Evolutionary conservation across 37 sponge, comb jelly and placozoan species (phyloP), one percentile per base, ranked within the genome.

Genomic region (Cliona cf. orientalis): DNA sequence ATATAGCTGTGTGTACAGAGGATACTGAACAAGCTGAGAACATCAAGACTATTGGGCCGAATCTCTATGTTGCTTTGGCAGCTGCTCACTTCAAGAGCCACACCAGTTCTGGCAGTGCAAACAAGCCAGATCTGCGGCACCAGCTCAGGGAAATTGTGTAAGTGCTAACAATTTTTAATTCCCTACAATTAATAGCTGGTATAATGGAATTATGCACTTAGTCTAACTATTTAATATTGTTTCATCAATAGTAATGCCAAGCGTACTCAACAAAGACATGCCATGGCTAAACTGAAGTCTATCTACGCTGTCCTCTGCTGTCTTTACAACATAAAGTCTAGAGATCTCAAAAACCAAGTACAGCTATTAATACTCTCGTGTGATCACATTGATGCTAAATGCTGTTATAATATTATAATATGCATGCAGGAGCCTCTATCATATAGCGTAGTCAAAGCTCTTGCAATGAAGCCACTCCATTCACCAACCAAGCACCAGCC

Each of bases 271-370:
- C 57, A 21, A 46, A 76, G 59, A 25, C 22, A 56, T 40, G 69
- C 41, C 44, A 32, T 83, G 43, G 74, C 71, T 7, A 91, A 86
- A 46, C 40, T 91, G 68, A 75, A 69, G 56, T 63, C 83, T 0
- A 42, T 91, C n/a, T 72, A 76, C 69, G 66, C 70, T 1, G 42
- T 91, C 43, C 49, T 91, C 5, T 86, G 83, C 44, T 87, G 78
- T 29, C 74, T 91, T 0, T 66, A 72, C 34, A 87, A 87, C 46
- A 79, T 91, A 2, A 91, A 71, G 38, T 66, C 65, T 6, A 91
- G 36, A 58, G 88, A 91, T 34, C 76, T 91, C 22, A 71, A 71
- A 17, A 78, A 53, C 22, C 78, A 83, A 56, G 92, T 91, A n/a
- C 60, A 26, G 6, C 34, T 53, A 31, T 25, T 42, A 25, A 55